Evolutionary conservation across 2,113 vertebrate species (phyloP).

Genomic region (Holacanthus passer): DNA sequence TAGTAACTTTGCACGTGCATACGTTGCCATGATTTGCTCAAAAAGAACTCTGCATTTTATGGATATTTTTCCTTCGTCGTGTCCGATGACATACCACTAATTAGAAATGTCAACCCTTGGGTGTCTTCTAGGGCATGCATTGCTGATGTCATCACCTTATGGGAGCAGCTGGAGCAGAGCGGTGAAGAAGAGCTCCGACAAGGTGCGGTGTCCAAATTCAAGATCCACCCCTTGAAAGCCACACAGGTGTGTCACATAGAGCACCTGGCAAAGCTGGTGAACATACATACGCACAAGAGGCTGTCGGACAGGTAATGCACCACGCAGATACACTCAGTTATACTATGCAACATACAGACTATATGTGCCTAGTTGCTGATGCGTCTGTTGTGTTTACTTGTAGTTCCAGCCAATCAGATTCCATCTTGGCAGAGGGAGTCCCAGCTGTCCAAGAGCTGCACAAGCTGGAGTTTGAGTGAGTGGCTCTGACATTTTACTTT

Average conservation of each 20-base stretch:
- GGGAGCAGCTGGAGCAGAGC: slow-evolving; percentile 86
- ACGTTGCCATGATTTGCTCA: background rate
- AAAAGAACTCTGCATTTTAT: background rate
- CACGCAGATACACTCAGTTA: too few relatives aligned
- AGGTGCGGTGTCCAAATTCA: slow-evolving; percentile 87
- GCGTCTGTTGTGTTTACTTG: background rate
- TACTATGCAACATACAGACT: background rate
- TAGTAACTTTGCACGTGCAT: background rate
- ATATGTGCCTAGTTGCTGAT: background rate
- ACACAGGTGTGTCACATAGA: slow-evolving; percentile 88
- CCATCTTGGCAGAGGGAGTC: slow-evolving; percentile 78
- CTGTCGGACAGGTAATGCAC: slow-evolving; percentile 81
- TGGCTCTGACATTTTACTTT: background rate
- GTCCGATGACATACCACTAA: background rate
- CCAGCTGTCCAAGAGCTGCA: slow-evolving; percentile 89
- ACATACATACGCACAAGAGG: slow-evolving; percentile 84
- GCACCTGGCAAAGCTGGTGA: slow-evolving; percentile 87
- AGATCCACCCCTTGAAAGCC: slow-evolving; percentile 90
- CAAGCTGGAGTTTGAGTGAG: slow-evolving; percentile 89
- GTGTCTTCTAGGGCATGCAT: slow-evolving; percentile 87
- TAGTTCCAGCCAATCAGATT: slow-evolving; percentile 64
- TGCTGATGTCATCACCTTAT: slow-evolving; percentile 87
- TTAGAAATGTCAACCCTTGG: background rate
- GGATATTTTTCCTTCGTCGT: background rate
- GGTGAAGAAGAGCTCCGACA: slow-evolving; percentile 80